Evolutionary conservation across 2,797 vertebrate species (phyloP).

Genomic region (Pangasius macronema): DNA sequence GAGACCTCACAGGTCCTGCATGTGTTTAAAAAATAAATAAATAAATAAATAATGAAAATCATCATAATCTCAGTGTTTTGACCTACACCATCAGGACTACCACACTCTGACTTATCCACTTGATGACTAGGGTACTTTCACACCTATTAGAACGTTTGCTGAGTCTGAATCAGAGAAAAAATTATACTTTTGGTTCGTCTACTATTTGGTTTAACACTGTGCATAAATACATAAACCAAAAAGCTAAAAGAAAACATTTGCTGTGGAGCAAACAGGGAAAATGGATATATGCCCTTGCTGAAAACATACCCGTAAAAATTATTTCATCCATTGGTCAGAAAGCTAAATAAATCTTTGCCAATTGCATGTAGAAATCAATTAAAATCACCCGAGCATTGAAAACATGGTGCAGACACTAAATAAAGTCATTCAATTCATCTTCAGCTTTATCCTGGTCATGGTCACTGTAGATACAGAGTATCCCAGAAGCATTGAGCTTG

Average conservation of each 20-base stretch:
- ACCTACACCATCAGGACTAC: not conserved
- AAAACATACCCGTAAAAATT: not conserved
- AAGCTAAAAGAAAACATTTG: not conserved
- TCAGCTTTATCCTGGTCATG: not conserved
- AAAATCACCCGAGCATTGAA: not conserved
- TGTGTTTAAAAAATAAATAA: not conserved
- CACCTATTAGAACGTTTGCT: not conserved
- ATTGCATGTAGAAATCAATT: not conserved
- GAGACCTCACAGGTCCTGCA: not conserved
- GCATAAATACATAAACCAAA: not conserved
- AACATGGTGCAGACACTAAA: not conserved
- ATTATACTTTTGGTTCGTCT: not conserved
- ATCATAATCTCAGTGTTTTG: not conserved
- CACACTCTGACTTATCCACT: not conserved
- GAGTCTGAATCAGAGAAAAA: not conserved
- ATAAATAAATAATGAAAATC: not conserved
- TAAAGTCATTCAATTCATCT: not conserved
- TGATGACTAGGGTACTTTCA: not conserved
- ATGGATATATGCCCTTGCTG: not conserved
- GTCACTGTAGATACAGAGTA: not conserved
- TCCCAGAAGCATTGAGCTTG: not conserved
- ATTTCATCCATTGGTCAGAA: not conserved
- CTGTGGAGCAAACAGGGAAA: not conserved
- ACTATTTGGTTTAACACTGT: not conserved
- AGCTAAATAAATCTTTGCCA: not conserved